phyloP scores from a whole-genome alignment of 2,113 vertebrate species.

The Sarotherodon lohbergeri region DNA sequence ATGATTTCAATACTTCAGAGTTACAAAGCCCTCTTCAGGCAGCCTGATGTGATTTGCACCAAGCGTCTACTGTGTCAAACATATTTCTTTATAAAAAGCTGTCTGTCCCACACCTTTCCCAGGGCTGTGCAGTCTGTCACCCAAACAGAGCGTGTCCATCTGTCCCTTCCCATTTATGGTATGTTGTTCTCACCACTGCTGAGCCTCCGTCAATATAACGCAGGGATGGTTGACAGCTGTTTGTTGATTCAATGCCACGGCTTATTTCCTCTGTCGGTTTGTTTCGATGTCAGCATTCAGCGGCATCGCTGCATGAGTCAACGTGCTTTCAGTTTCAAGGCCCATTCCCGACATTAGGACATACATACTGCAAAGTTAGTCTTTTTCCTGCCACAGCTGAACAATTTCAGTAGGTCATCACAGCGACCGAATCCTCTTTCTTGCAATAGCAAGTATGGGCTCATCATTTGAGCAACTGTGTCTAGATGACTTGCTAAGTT shows the following conservation, averaged over 20 bases:
- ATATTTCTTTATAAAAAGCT: conserved; percentile 49
- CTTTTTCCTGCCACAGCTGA: conserved; percentile 3
- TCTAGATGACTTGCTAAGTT: not conserved
- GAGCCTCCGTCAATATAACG: conserved; percentile 30
- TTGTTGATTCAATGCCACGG: conserved; percentile 60
- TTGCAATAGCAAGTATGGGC: not conserved
- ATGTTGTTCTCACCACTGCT: conserved; percentile 30
- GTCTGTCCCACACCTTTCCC: conserved; percentile 52
- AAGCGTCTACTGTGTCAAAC: conserved; percentile 8
- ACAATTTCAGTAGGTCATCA: not conserved
- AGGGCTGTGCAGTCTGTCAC: conserved; percentile 52
- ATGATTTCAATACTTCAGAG: not conserved
- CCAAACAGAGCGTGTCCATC: conserved; percentile 53
- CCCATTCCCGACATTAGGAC: conserved; percentile 3
- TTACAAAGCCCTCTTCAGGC: not conserved
- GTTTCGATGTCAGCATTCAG: conserved; percentile 60
- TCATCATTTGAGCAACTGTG: not conserved
- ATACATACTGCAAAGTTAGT: not conserved
- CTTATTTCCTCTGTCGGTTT: conserved; percentile 69
- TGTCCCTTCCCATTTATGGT: conserved; percentile 53
- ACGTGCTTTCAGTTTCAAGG: conserved; percentile 24
- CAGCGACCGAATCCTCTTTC: not conserved
- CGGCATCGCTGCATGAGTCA: conserved; percentile 18
- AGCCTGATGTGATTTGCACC: conserved; percentile 20
- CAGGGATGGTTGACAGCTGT: conserved; percentile 62